Evolutionary conservation across 2,113 vertebrate species (phyloP), one percentile per base, ranked within the genome.

Genomic region (Tyto alba): DNA sequence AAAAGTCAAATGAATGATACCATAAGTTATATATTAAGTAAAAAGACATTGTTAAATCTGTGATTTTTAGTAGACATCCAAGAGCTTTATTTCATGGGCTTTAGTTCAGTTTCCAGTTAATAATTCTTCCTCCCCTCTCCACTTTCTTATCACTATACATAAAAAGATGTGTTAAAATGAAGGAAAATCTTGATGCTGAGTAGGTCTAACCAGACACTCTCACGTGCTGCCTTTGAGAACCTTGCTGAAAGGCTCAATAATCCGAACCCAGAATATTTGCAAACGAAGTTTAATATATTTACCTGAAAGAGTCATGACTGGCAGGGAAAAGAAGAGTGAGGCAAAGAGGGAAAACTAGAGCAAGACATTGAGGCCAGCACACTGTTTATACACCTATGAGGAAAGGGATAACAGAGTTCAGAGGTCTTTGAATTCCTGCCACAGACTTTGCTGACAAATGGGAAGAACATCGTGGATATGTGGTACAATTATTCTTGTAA

Each of bases 41-140:
- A 83, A 67, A 96, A 94, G 95, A 87, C 52, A 72, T 94, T 94
- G 89, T 94, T 80, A 94, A 96, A 96, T 50, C 83, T 79, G 59
- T 95, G 84, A 88, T 89, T 96, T 96, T 94, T 81, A 88, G 77
- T 63, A 91, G 90, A 85, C 43, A 89, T 92, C 53, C 63, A 89
- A 94, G 64, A 66, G 57, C 80, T 94, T 88, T 84, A 88, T 88
- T 95, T 95, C 57, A 67, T 88, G 45, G 38, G 43, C 48, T 93
- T 90, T 79, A 59, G 45, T 91, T 92, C 53, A 56, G 59, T 95
- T 95, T 91, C 67, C 53, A 91, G 94, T 89, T 95, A 95, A 95
- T 83, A 88, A 43, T 67, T 89, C 93, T 89, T 89, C 41, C 27
- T 95, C 9, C 27, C 19, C 47, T 81, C 74, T 85, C 41, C 22